Percentiles rank a stretch among this genome's conserved stretches.
phyloP scores from a whole-genome alignment of 2,113 vertebrate species.

The Apodemus speciosus region DNA sequence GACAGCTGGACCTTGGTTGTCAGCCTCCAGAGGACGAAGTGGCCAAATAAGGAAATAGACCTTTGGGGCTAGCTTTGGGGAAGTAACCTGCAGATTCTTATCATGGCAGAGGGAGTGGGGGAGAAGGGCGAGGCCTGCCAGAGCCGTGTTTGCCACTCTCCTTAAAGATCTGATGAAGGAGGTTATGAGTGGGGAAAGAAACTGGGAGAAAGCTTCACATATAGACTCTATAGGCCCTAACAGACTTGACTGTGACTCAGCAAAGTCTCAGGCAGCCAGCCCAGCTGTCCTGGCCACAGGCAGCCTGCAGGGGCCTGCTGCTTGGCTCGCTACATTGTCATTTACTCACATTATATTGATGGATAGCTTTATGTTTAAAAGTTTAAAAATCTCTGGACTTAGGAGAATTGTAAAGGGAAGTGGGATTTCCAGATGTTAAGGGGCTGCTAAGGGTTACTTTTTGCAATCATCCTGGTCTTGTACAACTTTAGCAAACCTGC shows the following conservation, averaged over 20 bases:
- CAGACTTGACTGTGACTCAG: background rate
- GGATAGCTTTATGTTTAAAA: background rate
- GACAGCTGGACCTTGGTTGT: background rate
- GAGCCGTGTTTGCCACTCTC: background rate
- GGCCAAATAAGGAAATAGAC: background rate
- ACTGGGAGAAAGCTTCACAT: background rate
- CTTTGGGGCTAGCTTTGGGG: background rate
- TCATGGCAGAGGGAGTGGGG: background rate
- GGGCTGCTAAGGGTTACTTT: background rate
- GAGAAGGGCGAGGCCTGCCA: background rate
- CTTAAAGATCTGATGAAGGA: background rate
- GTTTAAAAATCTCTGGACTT: background rate
- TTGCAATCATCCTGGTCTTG: background rate
- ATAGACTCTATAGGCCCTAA: background rate
- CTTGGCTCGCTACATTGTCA: background rate
- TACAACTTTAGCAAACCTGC: background rate
- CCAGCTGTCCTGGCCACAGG: background rate
- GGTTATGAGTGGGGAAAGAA: background rate
- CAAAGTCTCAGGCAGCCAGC: background rate
- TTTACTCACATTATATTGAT: background rate
- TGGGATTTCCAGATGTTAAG: background rate
- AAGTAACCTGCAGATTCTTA: background rate
- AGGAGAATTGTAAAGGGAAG: background rate
- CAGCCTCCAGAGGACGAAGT: background rate
- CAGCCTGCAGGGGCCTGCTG: too few relatives aligned